Base-by-base conservation (phyloP, 1,140 invertebrate genomes). In the Calephelis virginiensis region DNA sequence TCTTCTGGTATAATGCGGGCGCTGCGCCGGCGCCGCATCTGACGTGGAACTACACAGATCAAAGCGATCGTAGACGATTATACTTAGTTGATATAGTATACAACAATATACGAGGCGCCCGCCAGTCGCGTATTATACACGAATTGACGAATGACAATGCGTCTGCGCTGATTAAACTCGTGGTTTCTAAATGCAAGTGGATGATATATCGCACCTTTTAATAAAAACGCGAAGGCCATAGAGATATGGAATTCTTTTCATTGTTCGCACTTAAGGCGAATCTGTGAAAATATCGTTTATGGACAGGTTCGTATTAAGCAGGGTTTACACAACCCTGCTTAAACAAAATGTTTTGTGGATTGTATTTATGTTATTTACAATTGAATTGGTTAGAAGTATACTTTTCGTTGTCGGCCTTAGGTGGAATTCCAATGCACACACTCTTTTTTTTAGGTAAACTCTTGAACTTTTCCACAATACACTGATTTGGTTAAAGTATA, bases 31-130 rank as follows among this genome's bases (percentile, higher is more conserved):
- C 75, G 78, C 80, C 75, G 74, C 64, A 62, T 43, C 38, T 56
- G 62, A 67, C 66, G 68, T 72, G 69, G 67, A 60, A 67, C 69
- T 56, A 62, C 72, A 73, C 62, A 64, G 77, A 80, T 83, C 81
- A 78, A 82, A 81, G 74, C 77, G 78, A 83, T 82, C 72, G 74
- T 69, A 69, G 73, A 72, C 77, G 80, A 81, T 83, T 80, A 76
- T 69, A 75, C 62, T 80, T 72, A 63, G 61, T 77, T 73, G 70
- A 75, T 77, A 71, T 73, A 77, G 68, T 68, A 72, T 67, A 61
- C 66, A 73, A 77, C 74, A 80, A 77, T 77, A 76, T 64, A 63
- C 63, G 67, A 61, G 80, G 80, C 81, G 81, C 81, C 81, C 76
- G 72, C 38, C 69, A 69, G 78, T 69, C 78, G 81, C 73, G 66